These are phyloP conservation scores for Trachemys scripta DNA, from an alignment of 2,113 vertebrate genomes.

Conservation along the genomic window DNA sequence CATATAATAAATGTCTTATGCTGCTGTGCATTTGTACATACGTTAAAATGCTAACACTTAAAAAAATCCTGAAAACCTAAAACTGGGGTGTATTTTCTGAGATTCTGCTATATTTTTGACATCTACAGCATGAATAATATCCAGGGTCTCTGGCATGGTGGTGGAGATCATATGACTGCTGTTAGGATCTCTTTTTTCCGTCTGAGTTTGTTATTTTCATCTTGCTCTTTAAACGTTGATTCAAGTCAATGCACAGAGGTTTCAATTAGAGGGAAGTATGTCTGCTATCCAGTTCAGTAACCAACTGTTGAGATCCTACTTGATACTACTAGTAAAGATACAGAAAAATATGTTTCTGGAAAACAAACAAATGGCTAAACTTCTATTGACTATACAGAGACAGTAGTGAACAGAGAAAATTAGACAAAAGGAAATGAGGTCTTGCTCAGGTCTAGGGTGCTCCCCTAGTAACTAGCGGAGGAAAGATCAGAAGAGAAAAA, in stretches of 20 bases:
- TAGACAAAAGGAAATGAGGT: constrained; percentile 22
- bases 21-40: constrained; percentile 59
- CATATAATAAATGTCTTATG: not conserved
- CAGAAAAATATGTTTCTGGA: constrained; percentile 45
- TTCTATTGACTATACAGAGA: constrained; percentile 35
- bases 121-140: constrained; percentile 30
- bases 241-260: constrained; percentile 11
- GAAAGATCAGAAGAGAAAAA: constrained; percentile 23
- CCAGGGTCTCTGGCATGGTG: not conserved
- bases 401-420: constrained; percentile 51
- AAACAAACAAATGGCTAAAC: constrained; percentile 34
- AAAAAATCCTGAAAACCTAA: constrained; percentile 25
- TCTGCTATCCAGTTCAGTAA: not conserved
- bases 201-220: not conserved
- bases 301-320: constrained; percentile 8
- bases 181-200: not conserved
- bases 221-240: constrained; percentile 11
- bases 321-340: constrained; percentile 43
- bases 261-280: not conserved
- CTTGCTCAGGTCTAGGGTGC: constrained; percentile 27
- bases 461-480: constrained; percentile 27
- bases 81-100: constrained; percentile 21
- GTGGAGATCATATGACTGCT: not conserved
- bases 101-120: not conserved
- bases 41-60: constrained; percentile 41